Conservation (phyloP, 92 coral and sea anemone genomes). For the Plumapathes pennacea region DNA sequence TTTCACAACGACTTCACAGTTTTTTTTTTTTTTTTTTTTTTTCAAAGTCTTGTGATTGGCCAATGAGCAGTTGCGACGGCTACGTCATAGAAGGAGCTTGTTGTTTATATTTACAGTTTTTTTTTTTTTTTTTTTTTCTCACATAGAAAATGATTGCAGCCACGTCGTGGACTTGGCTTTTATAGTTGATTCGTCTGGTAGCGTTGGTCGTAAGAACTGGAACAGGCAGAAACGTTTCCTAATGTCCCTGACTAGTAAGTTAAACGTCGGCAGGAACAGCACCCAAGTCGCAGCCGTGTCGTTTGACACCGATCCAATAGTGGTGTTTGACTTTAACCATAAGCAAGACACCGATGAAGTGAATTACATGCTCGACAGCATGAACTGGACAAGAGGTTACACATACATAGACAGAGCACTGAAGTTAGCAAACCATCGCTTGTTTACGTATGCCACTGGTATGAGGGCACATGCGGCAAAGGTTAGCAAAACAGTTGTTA, state of each 20-base stretch:
- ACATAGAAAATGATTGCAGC: conserved; percentile 1
- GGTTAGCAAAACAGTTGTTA: not conserved
- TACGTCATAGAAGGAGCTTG: too few relatives aligned
- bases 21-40: too few relatives aligned
- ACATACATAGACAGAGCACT: conserved; percentile 23
- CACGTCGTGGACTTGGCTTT: conserved; percentile 6
- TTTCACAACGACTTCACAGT: too few relatives aligned
- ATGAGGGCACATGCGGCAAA: conserved; percentile 16
- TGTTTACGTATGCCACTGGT: conserved; percentile 4
- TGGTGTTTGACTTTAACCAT: conserved; percentile 16
- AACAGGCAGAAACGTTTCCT: conserved; percentile 8
- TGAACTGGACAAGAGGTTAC: conserved; percentile 1
- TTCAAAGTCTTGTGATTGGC: too few relatives aligned
- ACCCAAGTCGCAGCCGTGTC: conserved; percentile 13
- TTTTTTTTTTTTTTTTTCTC: not conserved
- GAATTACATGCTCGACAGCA: not conserved
- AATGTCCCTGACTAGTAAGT: not conserved
- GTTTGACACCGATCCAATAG: conserved; percentile 2
- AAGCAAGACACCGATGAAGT: not conserved
- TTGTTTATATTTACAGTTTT: not conserved
- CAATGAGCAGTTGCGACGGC: too few relatives aligned
- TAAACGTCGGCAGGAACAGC: not conserved
- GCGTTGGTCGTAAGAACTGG: conserved; percentile 32
- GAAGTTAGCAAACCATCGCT: not conserved
- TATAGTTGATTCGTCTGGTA: conserved; percentile 26